Conservation (phyloP, 2,888 invertebrate genomes). For the Melanotus villosus region DNA sequence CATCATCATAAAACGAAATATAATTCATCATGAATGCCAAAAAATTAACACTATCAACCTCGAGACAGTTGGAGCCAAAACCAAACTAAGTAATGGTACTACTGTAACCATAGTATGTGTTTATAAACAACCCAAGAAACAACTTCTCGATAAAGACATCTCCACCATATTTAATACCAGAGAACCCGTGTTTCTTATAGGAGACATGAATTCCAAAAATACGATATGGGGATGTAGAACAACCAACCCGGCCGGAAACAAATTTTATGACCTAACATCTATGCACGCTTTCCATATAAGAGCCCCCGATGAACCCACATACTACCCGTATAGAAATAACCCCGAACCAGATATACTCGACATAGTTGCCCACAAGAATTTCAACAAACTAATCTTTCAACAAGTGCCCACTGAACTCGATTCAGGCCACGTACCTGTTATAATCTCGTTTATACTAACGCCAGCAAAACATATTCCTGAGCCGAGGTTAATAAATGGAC, state of each 20-base stretch:
- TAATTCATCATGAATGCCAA: background rate
- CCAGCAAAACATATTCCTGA: no score
- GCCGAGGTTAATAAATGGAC: no score
- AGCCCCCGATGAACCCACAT: background rate
- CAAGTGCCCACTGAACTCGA: no score
- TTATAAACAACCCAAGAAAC: no score
- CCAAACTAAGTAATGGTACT: background rate
- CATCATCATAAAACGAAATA: constrained; percentile 4
- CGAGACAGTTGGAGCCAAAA: constrained; percentile 10
- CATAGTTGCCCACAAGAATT: no score
- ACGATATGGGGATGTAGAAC: constrained; percentile 17
- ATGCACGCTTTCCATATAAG: background rate
- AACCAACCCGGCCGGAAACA: background rate
- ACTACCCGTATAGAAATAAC: background rate
- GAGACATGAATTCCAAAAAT: constrained; percentile 2
- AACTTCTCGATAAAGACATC: constrained; percentile 1
- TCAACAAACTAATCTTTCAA: no score
- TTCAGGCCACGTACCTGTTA: no score
- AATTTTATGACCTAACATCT: background rate
- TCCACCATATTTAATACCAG: background rate
- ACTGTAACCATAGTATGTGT: background rate
- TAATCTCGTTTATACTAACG: no score
- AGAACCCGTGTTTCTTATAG: background rate
- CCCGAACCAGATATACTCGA: background rate
- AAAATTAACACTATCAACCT: background rate